Evolutionary conservation across 2,797 vertebrate species (phyloP).

Genomic region (Perodicticus potto): DNA sequence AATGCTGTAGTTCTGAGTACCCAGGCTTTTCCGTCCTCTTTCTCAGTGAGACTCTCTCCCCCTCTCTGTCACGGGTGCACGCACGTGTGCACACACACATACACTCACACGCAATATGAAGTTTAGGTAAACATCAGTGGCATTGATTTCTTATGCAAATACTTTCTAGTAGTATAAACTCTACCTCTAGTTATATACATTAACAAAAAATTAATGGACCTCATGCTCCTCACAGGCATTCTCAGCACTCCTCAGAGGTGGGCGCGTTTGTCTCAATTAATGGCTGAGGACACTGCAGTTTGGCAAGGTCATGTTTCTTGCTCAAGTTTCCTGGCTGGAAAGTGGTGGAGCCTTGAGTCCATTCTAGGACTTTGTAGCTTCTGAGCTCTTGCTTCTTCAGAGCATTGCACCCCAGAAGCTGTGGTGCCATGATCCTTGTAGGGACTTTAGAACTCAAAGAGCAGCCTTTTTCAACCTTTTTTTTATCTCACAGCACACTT

Average conservation of each 20-base stretch:
- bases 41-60: slow-evolving; percentile 10
- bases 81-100: neutral
- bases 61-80: neutral
- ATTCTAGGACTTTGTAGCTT: neutral
- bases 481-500: too few species aligned
- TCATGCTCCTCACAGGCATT: too few species aligned
- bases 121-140: neutral
- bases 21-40: neutral
- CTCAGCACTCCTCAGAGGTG: too few species aligned
- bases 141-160: neutral
- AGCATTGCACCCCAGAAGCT: fast-evolving
- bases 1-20: slow-evolving; percentile 49
- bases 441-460: neutral
- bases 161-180: neutral
- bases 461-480: too few species aligned
- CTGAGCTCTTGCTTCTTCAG: neutral
- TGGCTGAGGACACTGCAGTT: neutral
- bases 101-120: neutral
- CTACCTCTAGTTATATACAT: neutral
- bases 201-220: neutral
- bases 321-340: neutral
- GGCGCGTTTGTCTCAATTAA: fast-evolving
- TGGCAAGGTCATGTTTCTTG: neutral
- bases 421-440: fast-evolving
- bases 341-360: neutral